These are phyloP conservation scores for Pterocles orientalis DNA, from an alignment of 2,113 vertebrate genomes.

Conservation along the genomic window DNA sequence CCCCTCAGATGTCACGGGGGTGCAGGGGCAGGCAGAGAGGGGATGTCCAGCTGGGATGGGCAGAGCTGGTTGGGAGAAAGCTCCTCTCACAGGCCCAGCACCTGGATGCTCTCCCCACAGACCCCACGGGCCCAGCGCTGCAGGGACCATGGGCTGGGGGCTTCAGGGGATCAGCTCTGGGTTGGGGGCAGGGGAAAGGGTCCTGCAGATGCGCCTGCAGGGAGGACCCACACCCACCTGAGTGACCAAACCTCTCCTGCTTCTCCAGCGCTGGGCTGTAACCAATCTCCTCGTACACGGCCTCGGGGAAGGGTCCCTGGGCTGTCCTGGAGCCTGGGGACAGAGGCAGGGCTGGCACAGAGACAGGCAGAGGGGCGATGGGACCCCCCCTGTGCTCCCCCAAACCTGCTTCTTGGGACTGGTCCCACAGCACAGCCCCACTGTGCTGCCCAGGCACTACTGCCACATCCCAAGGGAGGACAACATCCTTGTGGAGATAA, in stretches of 20 bases:
- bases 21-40: not conserved
- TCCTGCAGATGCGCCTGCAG: not conserved
- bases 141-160: no score
- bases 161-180: not conserved
- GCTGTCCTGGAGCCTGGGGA: not conserved
- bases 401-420: no score
- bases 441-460: not conserved
- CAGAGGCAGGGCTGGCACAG: not conserved
- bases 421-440: not conserved
- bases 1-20: not conserved
- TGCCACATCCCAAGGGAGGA: no score
- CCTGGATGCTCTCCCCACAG: not conserved
- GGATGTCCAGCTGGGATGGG: not conserved
- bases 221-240: not conserved
- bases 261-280: not conserved
- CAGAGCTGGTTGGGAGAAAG: not conserved
- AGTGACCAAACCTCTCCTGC: not conserved
- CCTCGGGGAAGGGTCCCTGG: not conserved
- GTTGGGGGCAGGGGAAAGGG: not conserved
- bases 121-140: not conserved
- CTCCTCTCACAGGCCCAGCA: not conserved
- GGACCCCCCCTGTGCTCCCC: not conserved
- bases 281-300: not conserved
- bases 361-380: not conserved
- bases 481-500: not conserved